These are phyloP conservation scores for Hephaestus fuliginosus DNA, from an alignment of 2,797 vertebrate species.

Conservation along the genomic window DNA sequence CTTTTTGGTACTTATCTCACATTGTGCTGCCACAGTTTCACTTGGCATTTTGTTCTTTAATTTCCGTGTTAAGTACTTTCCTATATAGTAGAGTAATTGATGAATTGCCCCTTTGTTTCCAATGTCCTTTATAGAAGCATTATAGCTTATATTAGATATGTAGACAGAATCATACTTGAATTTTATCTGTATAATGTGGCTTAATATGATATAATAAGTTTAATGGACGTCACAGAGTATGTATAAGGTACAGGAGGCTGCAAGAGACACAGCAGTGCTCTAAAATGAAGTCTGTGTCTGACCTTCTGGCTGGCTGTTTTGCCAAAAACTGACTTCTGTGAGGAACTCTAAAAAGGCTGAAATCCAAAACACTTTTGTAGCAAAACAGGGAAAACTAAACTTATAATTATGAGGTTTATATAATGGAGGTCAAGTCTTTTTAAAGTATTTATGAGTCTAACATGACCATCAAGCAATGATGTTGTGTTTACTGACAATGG, in stretches of 20 bases:
- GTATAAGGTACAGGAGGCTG: not conserved
- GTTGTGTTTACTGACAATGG: not conserved
- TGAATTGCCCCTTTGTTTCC: not conserved
- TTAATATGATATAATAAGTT: not conserved
- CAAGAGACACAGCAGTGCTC: not conserved
- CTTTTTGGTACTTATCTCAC: not conserved
- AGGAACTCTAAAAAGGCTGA: slow-evolving; percentile 18
- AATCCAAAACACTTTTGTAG: slow-evolving; percentile 6
- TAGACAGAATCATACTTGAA: not conserved
- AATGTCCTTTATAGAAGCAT: not conserved
- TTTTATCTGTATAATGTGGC: not conserved
- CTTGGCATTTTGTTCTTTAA: not conserved
- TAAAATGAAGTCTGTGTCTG: not conserved
- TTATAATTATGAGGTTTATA: slow-evolving; percentile 37
- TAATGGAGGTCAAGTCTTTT: slow-evolving; percentile 31
- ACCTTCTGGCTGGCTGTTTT: slow-evolving; percentile 1
- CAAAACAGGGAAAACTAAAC: slow-evolving; percentile 32
- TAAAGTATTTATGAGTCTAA: slow-evolving; percentile 6
- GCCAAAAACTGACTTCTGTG: slow-evolving; percentile 31
- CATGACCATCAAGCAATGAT: not conserved
- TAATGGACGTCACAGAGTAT: not conserved
- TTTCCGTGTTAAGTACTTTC: not conserved
- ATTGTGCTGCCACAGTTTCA: not conserved
- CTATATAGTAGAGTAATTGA: not conserved
- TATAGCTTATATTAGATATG: not conserved